Evolutionary conservation across 2,888 invertebrate species (phyloP).

Genomic region (Teinopalpus imperialis): DNA sequence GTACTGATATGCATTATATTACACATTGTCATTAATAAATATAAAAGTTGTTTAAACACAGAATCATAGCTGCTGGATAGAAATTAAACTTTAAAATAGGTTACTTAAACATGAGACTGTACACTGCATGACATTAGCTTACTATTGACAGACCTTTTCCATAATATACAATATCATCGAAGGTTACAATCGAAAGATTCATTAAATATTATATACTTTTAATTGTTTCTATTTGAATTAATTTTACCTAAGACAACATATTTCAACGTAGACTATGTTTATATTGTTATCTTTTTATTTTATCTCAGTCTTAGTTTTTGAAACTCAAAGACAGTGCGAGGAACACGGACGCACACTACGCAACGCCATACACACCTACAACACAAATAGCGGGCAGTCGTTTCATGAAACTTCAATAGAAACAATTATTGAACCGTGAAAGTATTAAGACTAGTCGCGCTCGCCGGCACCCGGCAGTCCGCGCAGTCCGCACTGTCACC

Average conservation of each 20-base stretch:
- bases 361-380: conserved; percentile 46
- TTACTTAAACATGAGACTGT: conserved; percentile 72
- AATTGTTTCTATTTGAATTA: conserved; percentile 78
- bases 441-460: conserved; percentile 56
- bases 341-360: conserved; percentile 56
- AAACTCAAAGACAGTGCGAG: conserved; percentile 73
- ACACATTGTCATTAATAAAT: conserved; percentile 68
- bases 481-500: conserved; percentile 36
- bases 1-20: conserved; percentile 77
- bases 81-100: conserved; percentile 70
- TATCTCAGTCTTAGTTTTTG: conserved; percentile 81
- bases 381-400: conserved; percentile 51
- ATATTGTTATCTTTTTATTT: conserved; percentile 76
- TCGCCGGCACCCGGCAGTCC: conserved; percentile 34
- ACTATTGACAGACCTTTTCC: conserved; percentile 61
- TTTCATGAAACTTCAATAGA: conserved; percentile 52
- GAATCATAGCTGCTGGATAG: conserved; percentile 73
- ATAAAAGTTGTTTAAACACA: conserved; percentile 82
- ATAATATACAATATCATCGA: conserved; percentile 65
- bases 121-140: conserved; percentile 71
- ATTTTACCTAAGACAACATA: conserved; percentile 79
- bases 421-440: conserved; percentile 57
- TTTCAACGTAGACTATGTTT: conserved; percentile 69
- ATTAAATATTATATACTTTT: conserved; percentile 76
- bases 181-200: conserved; percentile 70